A percentile compares a stretch with the other conserved stretches of the same genome.
phyloP scores from a whole-genome alignment of 2,888 invertebrate species.

The Drosophila prolongata region DNA sequence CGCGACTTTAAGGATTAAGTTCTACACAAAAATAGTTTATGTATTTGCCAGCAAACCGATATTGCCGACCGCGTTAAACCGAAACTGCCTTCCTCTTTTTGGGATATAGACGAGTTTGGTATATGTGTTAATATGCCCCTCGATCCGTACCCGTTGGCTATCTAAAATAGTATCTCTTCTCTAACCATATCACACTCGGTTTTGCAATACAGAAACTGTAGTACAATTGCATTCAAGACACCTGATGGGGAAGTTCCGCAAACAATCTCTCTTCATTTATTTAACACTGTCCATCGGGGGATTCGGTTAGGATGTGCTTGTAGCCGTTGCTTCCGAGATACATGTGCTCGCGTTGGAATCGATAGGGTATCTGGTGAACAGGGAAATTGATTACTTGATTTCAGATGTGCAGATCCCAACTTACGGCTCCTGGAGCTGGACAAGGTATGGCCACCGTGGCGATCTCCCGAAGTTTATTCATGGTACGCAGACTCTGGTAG shows the following conservation, averaged over 20 bases:
- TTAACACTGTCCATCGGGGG: conserved; percentile 81
- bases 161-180: conserved; percentile 66
- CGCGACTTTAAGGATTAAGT: conserved; percentile 36
- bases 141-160: conserved; percentile 43
- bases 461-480: conserved; percentile 83
- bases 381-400: background rate
- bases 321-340: conserved; percentile 84
- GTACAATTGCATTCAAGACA: conserved; percentile 39
- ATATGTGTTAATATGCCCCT: conserved; percentile 13
- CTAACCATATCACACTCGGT: conserved; percentile 67
- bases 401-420: conserved; percentile 4
- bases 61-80: conserved; percentile 13
- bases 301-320: conserved; percentile 83
- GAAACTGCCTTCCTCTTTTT: conserved; percentile 2
- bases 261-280: background rate
- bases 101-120: conserved; percentile 4
- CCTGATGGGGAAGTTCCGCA: conserved; percentile 27
- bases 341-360: conserved; percentile 84
- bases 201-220: conserved; percentile 15
- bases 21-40: conserved; percentile 58
- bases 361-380: conserved; percentile 80
- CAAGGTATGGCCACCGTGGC: conserved; percentile 84
- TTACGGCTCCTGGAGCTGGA: conserved; percentile 83
- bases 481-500: conserved; percentile 82
- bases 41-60: conserved; percentile 28